Evolutionary conservation across 2,888 invertebrate genomes (phyloP).

Genomic region (Entomobrya multifasciata): DNA sequence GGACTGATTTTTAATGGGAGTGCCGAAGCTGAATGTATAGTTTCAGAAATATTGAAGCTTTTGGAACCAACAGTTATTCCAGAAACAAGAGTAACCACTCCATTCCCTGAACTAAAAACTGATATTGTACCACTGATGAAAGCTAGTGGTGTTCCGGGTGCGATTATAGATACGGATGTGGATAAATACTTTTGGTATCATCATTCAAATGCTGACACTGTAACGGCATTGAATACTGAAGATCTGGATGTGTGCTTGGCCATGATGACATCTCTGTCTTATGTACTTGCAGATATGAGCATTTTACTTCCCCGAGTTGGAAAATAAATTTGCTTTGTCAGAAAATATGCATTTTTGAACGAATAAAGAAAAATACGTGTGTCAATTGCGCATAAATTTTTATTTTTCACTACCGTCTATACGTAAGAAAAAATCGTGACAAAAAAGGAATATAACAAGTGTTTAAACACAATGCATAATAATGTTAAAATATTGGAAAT

Average conservation of each 20-base stretch:
- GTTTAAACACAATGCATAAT: no score
- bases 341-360: no score
- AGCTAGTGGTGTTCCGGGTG: slow-evolving; percentile 81
- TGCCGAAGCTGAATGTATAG: slow-evolving; percentile 58
- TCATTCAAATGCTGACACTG: slow-evolving; percentile 82
- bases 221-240: slow-evolving; percentile 81
- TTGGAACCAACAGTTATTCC: slow-evolving; percentile 79
- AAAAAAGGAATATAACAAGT: no score
- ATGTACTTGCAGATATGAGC: slow-evolving; percentile 81
- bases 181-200: slow-evolving; percentile 82
- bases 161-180: slow-evolving; percentile 80
- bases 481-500: no score
- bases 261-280: slow-evolving; percentile 81
- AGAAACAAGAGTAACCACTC: slow-evolving; percentile 80
- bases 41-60: slow-evolving; percentile 65
- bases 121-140: slow-evolving; percentile 72
- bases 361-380: no score
- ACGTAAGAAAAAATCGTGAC: no score
- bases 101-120: slow-evolving; percentile 80
- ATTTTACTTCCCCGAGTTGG: slow-evolving; percentile 72
- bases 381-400: no score
- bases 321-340: no score
- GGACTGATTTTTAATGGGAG: slow-evolving; percentile 60
- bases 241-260: slow-evolving; percentile 81
- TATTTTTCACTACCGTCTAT: no score